Base-by-base conservation (phyloP, 2,113 vertebrate species). In the Polypterus senegalus region DNA sequence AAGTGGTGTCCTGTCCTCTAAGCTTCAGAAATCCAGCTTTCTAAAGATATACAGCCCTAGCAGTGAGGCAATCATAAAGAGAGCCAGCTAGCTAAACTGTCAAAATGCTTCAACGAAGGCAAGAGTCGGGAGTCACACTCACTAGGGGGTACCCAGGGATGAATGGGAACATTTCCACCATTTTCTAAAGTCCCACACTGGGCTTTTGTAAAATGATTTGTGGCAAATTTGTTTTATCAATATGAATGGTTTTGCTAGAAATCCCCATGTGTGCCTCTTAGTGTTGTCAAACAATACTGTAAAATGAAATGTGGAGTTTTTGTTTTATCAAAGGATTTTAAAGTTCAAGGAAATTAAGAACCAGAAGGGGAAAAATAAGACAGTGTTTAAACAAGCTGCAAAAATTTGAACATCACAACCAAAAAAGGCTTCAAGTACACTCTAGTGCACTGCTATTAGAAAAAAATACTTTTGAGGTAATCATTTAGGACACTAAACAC, bases 141-240 rank as follows among this genome's bases (percentile, higher is more conserved):
- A 5, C 68, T 69, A 65, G 80, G 84, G 78, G 80, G 69, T 66
- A 82, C 83, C 77, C 77, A 49, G 66, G 61, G 76, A 67, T 97
- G 92, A 96, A 93, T 92, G 81, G 83, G 83, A 80, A 79, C 79
- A 67, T 85, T 87, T 89, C 88, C 82, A 66, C 81, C 76, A 74
- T 76, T 76, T 77, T 90, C 89, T 86, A 86, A 80, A 88, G 83
- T 80, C 91, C 86, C 82, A 91, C 79, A 76, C 91, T 83, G 91
- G 85, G 92, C 92, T 90, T 93, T 97, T 97, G 90, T 94, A 85
- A 84, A 79, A 93, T 93, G 92, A 97, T 97, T 98, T 98, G 94
- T 93, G 92, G 89, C 89, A 94, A 97, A 98, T 98, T 98, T 95
- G 95, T 98, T 95, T 89, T 91, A 92, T 91, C 91, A 92, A 90